Evolutionary conservation across 2,797 vertebrate species (phyloP).

Genomic region (Zalophus californianus): DNA sequence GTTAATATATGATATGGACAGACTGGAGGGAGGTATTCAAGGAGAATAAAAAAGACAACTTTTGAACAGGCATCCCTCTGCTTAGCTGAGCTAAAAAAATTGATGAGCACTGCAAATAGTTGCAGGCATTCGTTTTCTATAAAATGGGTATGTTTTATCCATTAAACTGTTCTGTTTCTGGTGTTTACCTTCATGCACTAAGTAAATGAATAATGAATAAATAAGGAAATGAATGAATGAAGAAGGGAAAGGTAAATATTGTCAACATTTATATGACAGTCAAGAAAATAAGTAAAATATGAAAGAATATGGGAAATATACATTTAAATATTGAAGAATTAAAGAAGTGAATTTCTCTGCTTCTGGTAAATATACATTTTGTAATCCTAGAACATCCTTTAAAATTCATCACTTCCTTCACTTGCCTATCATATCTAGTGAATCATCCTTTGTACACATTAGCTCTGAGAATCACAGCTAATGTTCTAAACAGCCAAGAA

Average conservation of each 20-base stretch:
- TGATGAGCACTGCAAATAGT: not conserved
- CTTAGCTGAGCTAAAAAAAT: not conserved
- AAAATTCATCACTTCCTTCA: not conserved
- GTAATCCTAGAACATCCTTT: not conserved
- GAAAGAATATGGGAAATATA: not conserved
- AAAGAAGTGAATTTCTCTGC: not conserved
- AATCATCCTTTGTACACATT: not conserved
- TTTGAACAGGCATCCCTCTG: not conserved
- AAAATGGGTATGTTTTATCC: not conserved
- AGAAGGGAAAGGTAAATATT: not conserved
- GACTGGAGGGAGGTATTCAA: not conserved
- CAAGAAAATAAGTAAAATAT: not conserved
- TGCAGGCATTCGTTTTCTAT: not conserved
- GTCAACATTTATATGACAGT: not conserved
- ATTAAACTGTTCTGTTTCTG: not conserved
- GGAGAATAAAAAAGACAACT: not conserved
- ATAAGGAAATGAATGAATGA: not conserved
- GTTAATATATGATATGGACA: not conserved
- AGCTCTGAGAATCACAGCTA: constrained; percentile 25
- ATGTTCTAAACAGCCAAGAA: constrained; percentile 61
- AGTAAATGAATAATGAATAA: not conserved
- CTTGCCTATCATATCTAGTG: not conserved
- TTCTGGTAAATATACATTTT: not conserved
- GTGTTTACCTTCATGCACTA: not conserved
- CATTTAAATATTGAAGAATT: not conserved